A percentile compares a stretch with the other conserved stretches of the same genome.
Conservation (phyloP, 2,113 vertebrate species). For the Ptyas mucosa region DNA sequence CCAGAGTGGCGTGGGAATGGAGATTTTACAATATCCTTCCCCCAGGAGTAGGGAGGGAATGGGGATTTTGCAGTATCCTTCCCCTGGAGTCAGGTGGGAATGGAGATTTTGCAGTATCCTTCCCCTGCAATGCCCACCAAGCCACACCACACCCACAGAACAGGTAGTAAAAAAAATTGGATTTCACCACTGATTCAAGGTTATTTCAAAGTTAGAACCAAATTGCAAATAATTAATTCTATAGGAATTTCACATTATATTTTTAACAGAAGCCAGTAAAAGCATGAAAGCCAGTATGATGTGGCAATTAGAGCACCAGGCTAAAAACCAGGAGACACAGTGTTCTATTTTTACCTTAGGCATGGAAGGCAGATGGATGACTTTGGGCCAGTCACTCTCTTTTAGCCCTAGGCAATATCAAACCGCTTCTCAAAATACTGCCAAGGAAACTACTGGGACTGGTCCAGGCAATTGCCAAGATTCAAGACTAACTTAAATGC, state of each 20-base stretch:
- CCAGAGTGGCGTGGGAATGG: no score
- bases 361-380: background rate
- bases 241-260: background rate
- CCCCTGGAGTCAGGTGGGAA: no score
- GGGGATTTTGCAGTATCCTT: no score
- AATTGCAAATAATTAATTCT: background rate
- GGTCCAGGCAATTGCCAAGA: background rate
- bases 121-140: no score
- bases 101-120: no score
- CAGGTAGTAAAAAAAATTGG: no score
- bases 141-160: no score
- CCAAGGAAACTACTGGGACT: background rate
- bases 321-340: background rate
- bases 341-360: background rate
- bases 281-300: background rate
- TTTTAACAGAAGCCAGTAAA: background rate
- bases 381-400: background rate
- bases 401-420: background rate
- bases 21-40: no score
- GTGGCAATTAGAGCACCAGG: background rate
- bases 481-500: background rate
- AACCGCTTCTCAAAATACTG: background rate
- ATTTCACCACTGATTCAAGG: no score
- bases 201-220: background rate
- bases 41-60: no score